Evolutionary conservation across 2,888 invertebrate genomes (phyloP), one percentile per base, ranked within the genome.

Genomic region (Archips crataeganus): DNA sequence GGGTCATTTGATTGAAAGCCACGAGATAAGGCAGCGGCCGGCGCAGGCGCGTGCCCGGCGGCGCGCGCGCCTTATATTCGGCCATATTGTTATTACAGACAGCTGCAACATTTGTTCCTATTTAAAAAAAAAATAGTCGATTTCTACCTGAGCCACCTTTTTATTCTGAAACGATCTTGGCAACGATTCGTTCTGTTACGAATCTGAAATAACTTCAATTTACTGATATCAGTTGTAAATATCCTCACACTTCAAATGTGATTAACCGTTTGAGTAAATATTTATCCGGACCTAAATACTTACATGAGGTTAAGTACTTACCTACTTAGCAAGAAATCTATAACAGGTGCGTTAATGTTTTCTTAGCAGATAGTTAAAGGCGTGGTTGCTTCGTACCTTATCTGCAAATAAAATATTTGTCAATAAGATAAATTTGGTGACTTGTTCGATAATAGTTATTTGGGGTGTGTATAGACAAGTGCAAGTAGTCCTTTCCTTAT

Each of bases 51-150:
- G 77, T 77, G 81, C 79, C 83, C 80, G 80, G 86, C 81, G 81
- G 81, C 78, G 79, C 79, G 85, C 83, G 81, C 78, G 79, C 82
- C 82, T 84, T 83, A 82, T 87, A 88, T 81, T 84, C 84, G 84
- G 79, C 78, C 74, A 87, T 87, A 88, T 89, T 90, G 88, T 89
- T 88, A 90, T 87, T 88, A 88, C 81, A 76, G 64, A 49, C 62
- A 92, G 91, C 91, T 92, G 92, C 90, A 79, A 84, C 84, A 84
- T 85, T 84, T 85, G 84, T 80, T 82, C 79, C 78, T 79, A 84
- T 79, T 83, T 84, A 84, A 85, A 84, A 84, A 81, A 75, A 80
- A 77, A 79, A 80, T 73, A 79, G 75, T 79, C 79, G 74, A 77
- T 78, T 79, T 82, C 81, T 87, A 87, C 88, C 87, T 87, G 87